Conservation (phyloP, 2,113 vertebrate species). For the Lagopus muta region DNA sequence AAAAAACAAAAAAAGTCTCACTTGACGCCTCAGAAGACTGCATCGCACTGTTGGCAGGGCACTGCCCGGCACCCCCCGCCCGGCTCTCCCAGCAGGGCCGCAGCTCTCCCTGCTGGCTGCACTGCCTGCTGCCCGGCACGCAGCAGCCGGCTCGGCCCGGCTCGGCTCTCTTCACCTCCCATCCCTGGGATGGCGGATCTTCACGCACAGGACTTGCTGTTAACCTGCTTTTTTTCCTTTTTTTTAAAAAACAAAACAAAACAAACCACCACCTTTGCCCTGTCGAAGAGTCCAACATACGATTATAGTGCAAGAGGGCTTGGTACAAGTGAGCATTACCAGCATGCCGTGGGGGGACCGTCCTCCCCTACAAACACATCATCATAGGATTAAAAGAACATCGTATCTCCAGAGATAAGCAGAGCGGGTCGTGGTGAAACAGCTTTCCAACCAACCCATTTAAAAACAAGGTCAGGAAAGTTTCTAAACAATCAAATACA, state of each 20-base stretch:
- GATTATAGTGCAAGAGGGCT: conserved; percentile 55
- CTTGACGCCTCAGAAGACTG: conserved; percentile 70
- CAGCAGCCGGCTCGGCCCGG: conserved; percentile 8
- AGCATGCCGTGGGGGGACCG: conserved; percentile 44
- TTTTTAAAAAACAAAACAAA: neutral
- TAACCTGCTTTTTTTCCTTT: neutral
- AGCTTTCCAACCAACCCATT: conserved; percentile 19
- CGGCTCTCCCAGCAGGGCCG: neutral
- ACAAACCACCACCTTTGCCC: neutral
- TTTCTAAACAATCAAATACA: conserved; percentile 66
- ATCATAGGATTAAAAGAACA: conserved; percentile 63
- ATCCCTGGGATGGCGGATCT: neutral
- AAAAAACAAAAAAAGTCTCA: conserved; percentile 46
- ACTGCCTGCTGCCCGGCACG: conserved; percentile 30
- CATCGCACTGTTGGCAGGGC: conserved; percentile 46
- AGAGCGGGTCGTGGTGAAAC: neutral
- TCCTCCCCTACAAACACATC: conserved; percentile 57
- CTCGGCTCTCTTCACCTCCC: neutral
- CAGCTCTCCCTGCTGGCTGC: neutral
- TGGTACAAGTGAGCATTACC: conserved; percentile 62
- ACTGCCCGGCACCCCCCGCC: too few relatives aligned
- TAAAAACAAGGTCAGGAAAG: conserved; percentile 58
- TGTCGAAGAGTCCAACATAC: conserved; percentile 36
- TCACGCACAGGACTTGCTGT: conserved; percentile 12
- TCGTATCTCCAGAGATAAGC: conserved; percentile 32